These are phyloP conservation scores for Peromyscus eremicus DNA, from an alignment of 2,797 vertebrate genomes.

Conservation along the genomic window DNA sequence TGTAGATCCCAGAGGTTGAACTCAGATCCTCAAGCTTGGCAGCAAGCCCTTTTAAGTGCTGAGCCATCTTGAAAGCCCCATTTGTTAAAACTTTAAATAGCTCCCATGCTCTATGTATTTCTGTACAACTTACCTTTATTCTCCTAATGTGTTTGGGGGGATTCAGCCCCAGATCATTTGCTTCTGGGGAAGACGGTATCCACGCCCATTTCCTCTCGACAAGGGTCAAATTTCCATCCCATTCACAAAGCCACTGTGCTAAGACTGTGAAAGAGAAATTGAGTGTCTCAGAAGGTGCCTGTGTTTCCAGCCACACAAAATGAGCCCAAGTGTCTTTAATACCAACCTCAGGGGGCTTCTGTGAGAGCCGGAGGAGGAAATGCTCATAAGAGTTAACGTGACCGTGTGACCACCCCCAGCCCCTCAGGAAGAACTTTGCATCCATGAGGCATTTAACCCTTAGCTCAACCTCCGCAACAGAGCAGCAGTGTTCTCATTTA, in stretches of 20 bases:
- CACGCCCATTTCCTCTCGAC: background rate
- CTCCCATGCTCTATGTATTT: background rate
- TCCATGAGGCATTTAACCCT: background rate
- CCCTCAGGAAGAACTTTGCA: background rate
- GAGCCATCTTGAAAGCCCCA: background rate
- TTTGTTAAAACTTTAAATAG: background rate
- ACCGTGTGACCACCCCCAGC: accelerated
- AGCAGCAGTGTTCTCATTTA: background rate
- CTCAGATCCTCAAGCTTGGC: background rate
- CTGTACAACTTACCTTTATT: background rate
- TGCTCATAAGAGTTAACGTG: background rate
- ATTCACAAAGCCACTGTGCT: background rate
- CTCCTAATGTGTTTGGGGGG: background rate
- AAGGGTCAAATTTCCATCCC: background rate
- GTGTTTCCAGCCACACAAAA: background rate
- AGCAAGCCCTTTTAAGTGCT: background rate
- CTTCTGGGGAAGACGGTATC: background rate
- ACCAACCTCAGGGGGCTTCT: background rate
- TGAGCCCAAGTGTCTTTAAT: background rate
- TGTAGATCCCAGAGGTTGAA: background rate
- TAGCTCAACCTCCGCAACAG: background rate
- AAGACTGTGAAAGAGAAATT: background rate
- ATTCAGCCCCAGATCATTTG: background rate
- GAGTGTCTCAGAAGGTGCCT: background rate
- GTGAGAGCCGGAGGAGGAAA: background rate